These are phyloP conservation scores for Gorsachius goisagi DNA, from an alignment of 2,113 vertebrate genomes.

Conservation along the genomic window DNA sequence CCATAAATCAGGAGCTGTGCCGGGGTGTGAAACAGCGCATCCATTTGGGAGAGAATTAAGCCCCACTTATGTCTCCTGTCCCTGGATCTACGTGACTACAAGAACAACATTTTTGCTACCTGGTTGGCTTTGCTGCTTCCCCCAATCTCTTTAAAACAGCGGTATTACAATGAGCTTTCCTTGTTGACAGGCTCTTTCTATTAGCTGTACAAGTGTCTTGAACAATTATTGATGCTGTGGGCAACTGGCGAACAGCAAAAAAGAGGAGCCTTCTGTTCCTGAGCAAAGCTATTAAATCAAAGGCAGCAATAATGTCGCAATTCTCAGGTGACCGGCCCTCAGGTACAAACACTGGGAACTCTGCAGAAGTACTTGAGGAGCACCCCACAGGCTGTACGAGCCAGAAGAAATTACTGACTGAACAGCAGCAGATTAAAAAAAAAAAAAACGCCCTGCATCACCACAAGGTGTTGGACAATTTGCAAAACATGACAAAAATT, in stretches of 20 bases:
- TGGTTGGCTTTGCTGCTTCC: neutral
- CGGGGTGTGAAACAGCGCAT: neutral
- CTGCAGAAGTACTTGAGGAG: neutral
- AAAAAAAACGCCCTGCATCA: neutral
- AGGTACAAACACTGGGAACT: neutral
- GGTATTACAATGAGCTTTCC: neutral
- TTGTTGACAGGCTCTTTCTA: neutral
- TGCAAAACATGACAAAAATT: neutral
- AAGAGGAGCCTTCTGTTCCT: neutral
- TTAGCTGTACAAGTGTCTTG: neutral
- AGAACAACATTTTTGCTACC: neutral
- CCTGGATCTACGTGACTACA: neutral
- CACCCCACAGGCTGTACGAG: neutral
- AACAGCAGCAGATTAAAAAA: neutral
- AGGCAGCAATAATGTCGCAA: neutral
- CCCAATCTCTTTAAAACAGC: neutral
- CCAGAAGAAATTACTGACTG: neutral
- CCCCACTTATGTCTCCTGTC: neutral
- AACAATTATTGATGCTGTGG: conserved; percentile 26
- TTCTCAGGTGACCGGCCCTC: neutral
- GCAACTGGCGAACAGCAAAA: neutral
- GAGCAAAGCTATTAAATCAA: neutral
- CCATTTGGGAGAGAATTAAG: neutral
- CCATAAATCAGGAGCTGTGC: neutral
- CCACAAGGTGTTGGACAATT: neutral